Percentiles rank a stretch among this genome's conserved stretches.
Evolutionary conservation across 2,113 vertebrate genomes (phyloP).

Genomic region (Thamnophis sirtalis): DNA sequence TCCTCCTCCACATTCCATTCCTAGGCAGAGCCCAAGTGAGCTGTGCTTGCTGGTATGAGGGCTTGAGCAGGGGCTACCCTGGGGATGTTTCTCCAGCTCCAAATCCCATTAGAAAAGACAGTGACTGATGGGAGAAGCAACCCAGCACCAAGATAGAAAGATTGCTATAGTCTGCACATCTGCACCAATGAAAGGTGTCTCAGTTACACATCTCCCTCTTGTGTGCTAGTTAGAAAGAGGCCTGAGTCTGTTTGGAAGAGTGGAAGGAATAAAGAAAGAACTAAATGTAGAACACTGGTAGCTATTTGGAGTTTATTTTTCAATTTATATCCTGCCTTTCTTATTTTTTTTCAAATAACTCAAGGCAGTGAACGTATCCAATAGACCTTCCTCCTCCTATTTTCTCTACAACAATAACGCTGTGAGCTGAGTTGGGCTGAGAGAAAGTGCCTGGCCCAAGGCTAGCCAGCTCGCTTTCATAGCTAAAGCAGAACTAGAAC

Average conservation of each 20-base stretch:
- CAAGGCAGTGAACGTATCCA: neutral
- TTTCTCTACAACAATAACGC: neutral
- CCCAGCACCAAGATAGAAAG: neutral
- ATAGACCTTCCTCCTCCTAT: neutral
- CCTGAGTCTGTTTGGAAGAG: neutral
- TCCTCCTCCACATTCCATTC: conserved; percentile 20
- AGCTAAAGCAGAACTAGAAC: neutral
- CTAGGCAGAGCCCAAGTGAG: neutral
- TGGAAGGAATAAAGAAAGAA: neutral
- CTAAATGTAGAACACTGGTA: neutral
- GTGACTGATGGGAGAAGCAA: conserved; percentile 12
- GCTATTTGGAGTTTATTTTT: neutral
- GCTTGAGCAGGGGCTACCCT: neutral
- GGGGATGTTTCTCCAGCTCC: neutral
- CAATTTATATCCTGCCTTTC: neutral
- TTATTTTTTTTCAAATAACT: neutral
- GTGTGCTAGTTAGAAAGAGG: neutral
- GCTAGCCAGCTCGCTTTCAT: neutral
- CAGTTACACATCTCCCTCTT: neutral
- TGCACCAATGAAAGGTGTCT: neutral
- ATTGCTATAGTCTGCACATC: neutral
- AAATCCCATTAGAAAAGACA: conserved; percentile 17
- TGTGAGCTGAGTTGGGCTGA: neutral
- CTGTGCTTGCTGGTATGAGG: neutral
- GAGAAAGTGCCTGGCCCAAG: neutral